phyloP scores from a whole-genome alignment of 2,888 invertebrate genomes.

The Drosophila mimica region DNA sequence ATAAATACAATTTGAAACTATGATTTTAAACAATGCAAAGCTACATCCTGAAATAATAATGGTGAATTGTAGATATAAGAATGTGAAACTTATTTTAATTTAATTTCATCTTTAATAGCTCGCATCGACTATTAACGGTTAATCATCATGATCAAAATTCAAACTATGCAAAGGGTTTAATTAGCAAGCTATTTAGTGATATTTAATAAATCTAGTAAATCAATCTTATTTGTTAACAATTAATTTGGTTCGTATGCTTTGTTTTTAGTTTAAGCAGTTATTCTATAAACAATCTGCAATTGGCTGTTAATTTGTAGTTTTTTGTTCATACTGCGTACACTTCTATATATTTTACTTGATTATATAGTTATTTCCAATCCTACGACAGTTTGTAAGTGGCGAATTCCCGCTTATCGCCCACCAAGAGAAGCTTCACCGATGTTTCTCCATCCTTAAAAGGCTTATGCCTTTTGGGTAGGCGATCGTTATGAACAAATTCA shows the following conservation, averaged over 20 bases:
- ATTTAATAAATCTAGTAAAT: slow-evolving; percentile 51
- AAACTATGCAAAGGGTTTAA: slow-evolving; percentile 35
- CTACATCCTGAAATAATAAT: neutral
- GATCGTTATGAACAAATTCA: slow-evolving; percentile 12
- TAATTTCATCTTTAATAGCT: slow-evolving; percentile 27
- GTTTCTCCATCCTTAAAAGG: slow-evolving; percentile 33
- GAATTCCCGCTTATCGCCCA: slow-evolving; percentile 22
- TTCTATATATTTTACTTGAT: slow-evolving; percentile 35
- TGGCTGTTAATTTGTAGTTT: slow-evolving; percentile 72
- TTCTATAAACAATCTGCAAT: slow-evolving; percentile 71
- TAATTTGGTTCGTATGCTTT: slow-evolving; percentile 15
- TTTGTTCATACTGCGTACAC: slow-evolving; percentile 32
- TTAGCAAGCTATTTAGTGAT: slow-evolving; percentile 54
- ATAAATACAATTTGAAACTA: neutral
- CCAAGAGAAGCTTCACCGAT: slow-evolving; percentile 77
- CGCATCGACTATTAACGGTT: slow-evolving; percentile 24
- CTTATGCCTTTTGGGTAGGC: slow-evolving; percentile 14
- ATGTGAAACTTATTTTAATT: slow-evolving; percentile 12
- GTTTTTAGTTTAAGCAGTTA: slow-evolving; percentile 34
- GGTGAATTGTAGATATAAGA: no score
- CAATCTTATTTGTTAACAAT: slow-evolving; percentile 32
- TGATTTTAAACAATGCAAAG: neutral
- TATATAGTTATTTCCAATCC: slow-evolving; percentile 43
- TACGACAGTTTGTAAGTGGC: slow-evolving; percentile 28
- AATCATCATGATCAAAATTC: slow-evolving; percentile 19